Evolutionary conservation across 2,797 vertebrate species (phyloP), one percentile per base, ranked within the genome.

Genomic region (Ataeniobius toweri): DNA sequence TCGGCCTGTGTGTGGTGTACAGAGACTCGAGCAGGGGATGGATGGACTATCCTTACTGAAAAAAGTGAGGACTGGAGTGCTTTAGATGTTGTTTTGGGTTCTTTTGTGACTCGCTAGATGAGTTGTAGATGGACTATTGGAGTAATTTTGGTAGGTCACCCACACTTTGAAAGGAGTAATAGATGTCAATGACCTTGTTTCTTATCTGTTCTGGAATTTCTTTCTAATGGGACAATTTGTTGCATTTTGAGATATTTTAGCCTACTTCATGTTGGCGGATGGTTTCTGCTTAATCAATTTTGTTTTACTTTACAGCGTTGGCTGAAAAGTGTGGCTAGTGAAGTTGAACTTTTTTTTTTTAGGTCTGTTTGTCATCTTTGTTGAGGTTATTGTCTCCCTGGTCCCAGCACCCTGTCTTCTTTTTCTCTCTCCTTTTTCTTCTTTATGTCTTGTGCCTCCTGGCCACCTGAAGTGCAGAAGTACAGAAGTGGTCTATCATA

Each of bases 1-100:
- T 82, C 68, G 77, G 84, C 85, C 88, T 92, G 91, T 94, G 93
- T 93, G 93, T 91, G 91, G 91, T 86, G 92, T 83, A 89, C 85
- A 87, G 87, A 87, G 86, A 75, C 80, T 61, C 48, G 76, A 80
- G 83, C 80, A 74, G 79, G 63, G 18, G 6, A 24, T 22, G 20
- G 18, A 24, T 22, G 20, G 22, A 1, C 36, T 65, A 36, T 36
- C 36, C 36, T 8, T 41, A 18, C 63, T 39, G 63, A 22, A 20
- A 65, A 39, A 65, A 39, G 20, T 65, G 18, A 39, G 63, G 20
- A 3, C 18, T 65, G 20, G 20, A 5, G 8, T 4, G 7, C 31
- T 65, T 41, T 39, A 39, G 36, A 41, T 39, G 18, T 39, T 22
- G 8, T 65, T 65, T 36, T 36, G 3, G 36, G 31, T 65, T 65